Percentiles rank a stretch among this genome's conserved stretches.
phyloP scores from a whole-genome alignment of 2,113 vertebrate species.

The Cebidichthys violaceus region DNA sequence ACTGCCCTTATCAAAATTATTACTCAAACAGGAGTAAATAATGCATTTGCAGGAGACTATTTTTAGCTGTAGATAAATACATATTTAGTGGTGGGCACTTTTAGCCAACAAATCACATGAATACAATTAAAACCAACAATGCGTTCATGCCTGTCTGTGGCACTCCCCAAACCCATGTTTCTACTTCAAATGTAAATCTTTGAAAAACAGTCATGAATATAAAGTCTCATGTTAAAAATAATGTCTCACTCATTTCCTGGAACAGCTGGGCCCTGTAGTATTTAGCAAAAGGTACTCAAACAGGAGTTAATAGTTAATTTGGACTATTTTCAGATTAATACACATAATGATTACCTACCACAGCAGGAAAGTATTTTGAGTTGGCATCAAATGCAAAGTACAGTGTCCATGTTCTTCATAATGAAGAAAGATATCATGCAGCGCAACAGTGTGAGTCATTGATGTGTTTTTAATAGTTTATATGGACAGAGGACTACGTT shows the following conservation, averaged over 20 bases:
- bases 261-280: neutral
- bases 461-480: neutral
- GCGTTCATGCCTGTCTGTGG: neutral
- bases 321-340: neutral
- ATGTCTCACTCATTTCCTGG: neutral
- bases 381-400: too few species aligned
- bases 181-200: neutral
- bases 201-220: neutral
- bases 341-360: neutral
- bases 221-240: neutral
- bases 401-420: neutral
- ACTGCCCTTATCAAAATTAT: neutral
- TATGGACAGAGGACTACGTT: neutral
- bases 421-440: neutral
- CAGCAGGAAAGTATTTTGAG: neutral
- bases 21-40: neutral
- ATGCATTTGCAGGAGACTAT: neutral
- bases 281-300: neutral
- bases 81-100: neutral
- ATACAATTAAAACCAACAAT: neutral
- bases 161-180: neutral
- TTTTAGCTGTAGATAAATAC: neutral
- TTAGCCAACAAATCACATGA: neutral
- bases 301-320: neutral
- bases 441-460: neutral